These are phyloP conservation scores for Poicephalus gulielmi DNA, from an alignment of 2,113 vertebrate genomes.

Conservation along the genomic window DNA sequence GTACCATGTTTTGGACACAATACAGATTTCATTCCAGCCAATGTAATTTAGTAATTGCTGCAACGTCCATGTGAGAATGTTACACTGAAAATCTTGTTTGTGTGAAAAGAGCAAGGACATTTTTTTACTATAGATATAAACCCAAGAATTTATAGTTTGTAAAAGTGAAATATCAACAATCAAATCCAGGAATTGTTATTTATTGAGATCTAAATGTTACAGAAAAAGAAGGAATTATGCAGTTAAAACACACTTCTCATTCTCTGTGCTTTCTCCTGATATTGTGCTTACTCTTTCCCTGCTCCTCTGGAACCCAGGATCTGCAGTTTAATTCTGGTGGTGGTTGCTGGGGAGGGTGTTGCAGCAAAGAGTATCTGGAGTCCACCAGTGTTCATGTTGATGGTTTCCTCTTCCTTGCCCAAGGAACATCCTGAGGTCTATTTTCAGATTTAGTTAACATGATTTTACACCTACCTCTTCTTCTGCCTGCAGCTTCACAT, in stretches of 20 bases:
- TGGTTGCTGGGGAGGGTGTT: neutral
- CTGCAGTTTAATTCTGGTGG: neutral
- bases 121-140: neutral
- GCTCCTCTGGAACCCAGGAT: neutral
- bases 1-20: neutral
- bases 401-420: neutral
- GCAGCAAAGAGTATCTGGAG: neutral
- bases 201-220: neutral
- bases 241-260: neutral
- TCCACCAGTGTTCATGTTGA: neutral
- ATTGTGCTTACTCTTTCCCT: accelerated
- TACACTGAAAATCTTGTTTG: neutral
- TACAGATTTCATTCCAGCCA: neutral
- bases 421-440: neutral
- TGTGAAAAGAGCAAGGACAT: neutral
- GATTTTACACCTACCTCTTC: neutral
- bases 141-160: neutral
- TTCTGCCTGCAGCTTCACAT: neutral
- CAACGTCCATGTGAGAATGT: neutral
- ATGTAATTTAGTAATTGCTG: neutral
- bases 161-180: neutral
- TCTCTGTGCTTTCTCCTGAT: neutral
- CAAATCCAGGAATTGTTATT: neutral
- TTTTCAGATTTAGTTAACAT: neutral
- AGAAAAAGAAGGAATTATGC: neutral